phyloP scores from a whole-genome alignment of 2,888 invertebrate species.

The Schizaphis graminum region DNA sequence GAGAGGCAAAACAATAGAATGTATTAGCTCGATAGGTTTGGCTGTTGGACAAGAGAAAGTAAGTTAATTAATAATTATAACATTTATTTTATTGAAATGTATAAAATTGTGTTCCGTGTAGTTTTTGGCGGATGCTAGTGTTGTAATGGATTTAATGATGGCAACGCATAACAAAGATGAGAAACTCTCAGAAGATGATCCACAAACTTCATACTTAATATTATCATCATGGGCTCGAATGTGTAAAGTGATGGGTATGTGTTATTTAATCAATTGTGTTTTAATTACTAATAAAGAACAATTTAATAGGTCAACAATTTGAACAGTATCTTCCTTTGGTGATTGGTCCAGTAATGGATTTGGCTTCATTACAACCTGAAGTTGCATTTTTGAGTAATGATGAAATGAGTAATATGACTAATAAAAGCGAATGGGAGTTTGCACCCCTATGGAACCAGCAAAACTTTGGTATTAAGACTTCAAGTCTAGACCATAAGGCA shows the following conservation, averaged over 20 bases:
- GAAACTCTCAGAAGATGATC: too few species aligned
- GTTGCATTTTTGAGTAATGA: conserved; percentile 91
- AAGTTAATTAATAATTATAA: conserved; percentile 37
- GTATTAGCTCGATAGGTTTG: conserved; percentile 94
- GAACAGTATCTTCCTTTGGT: conserved; percentile 94
- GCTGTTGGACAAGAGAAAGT: conserved; percentile 72
- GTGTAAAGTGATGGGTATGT: too few species aligned
- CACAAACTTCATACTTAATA: too few species aligned
- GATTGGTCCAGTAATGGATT: conserved; percentile 94
- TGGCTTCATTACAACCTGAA: conserved; percentile 94
- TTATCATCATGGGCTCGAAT: too few species aligned
- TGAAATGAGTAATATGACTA: conserved; percentile 85
- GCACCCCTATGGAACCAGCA: conserved; percentile 94
- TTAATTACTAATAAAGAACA: too few species aligned
- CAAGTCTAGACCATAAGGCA: conserved; percentile 94
- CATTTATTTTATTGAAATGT: conserved; percentile 61
- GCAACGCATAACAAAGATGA: too few species aligned
- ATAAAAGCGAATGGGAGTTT: conserved; percentile 94
- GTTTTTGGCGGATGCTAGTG: conserved; percentile 91
- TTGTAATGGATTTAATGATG: conserved; percentile 94
- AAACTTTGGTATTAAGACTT: conserved; percentile 94
- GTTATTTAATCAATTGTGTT: too few species aligned
- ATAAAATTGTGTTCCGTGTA: conserved; percentile 68
- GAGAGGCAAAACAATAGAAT: conserved; percentile 98
- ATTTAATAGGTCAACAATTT: too few species aligned